phyloP scores from a whole-genome alignment of 2,113 vertebrate species.

The Gopherus evgoodei region DNA sequence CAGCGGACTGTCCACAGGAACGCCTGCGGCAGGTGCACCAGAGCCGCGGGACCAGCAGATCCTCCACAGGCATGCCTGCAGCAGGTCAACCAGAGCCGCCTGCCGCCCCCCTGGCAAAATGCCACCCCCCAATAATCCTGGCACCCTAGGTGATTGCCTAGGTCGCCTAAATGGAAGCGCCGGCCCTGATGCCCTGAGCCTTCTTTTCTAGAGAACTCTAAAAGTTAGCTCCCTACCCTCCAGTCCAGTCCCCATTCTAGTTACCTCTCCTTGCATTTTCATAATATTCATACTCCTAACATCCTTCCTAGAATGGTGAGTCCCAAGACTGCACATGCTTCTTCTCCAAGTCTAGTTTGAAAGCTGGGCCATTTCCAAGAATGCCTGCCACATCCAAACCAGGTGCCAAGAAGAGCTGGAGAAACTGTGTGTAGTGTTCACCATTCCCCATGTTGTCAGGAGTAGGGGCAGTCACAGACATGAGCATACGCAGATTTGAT shows the following conservation, averaged over 20 bases:
- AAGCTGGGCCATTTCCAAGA: background rate
- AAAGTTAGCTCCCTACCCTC: background rate
- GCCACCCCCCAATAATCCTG: too few species aligned
- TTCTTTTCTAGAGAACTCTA: background rate
- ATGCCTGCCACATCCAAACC: background rate
- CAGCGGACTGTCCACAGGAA: too few species aligned
- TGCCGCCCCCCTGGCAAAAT: too few species aligned
- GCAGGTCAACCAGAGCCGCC: too few species aligned
- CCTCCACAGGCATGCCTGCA: too few species aligned
- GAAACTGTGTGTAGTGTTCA: background rate
- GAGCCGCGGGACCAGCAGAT: too few species aligned
- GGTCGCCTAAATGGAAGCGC: too few species aligned
- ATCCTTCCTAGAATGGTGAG: background rate
- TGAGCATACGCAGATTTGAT: fast-evolving
- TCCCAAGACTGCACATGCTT: background rate
- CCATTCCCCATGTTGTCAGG: background rate
- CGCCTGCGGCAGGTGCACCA: too few species aligned
- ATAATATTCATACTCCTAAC: background rate
- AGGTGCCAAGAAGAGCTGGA: background rate
- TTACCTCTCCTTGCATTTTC: background rate
- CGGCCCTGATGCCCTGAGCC: background rate
- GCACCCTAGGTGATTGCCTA: too few species aligned
- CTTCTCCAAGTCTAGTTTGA: too few species aligned
- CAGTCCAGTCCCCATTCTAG: background rate
- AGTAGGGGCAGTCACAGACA: too few species aligned